phyloP scores from a whole-genome alignment of 2,888 invertebrate genomes.

The Thecophora atra region DNA sequence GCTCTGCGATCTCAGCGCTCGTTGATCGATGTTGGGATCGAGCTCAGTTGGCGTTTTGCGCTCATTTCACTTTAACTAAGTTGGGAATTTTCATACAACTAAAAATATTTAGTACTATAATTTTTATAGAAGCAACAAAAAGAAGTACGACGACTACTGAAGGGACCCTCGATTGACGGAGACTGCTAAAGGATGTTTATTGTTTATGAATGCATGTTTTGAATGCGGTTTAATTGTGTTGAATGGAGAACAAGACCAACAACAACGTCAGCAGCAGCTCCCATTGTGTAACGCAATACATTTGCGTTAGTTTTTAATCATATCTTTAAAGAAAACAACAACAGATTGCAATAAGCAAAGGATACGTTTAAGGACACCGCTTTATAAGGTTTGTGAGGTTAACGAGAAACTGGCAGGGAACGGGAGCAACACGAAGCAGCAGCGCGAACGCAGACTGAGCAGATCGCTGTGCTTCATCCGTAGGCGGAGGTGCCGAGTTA shows the following conservation, averaged over 20 bases:
- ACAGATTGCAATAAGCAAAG: neutral
- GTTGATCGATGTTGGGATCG: slow-evolving; percentile 19
- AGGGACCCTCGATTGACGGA: slow-evolving; percentile 30
- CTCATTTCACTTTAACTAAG: neutral
- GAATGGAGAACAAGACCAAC: slow-evolving; percentile 24
- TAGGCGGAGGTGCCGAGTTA: slow-evolving; percentile 50
- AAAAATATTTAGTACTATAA: slow-evolving; percentile 2
- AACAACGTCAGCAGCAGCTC: slow-evolving; percentile 26
- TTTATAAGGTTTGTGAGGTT: slow-evolving; percentile 24
- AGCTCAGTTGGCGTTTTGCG: neutral
- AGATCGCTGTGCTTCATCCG: neutral
- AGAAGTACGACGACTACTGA: slow-evolving; percentile 5
- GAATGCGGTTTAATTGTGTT: slow-evolving; percentile 47
- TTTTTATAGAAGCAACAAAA: neutral
- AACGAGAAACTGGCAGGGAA: too few relatives aligned
- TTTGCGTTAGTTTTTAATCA: slow-evolving; percentile 15
- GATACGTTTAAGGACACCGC: slow-evolving; percentile 25
- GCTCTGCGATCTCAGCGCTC: neutral
- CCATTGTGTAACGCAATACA: slow-evolving; percentile 41
- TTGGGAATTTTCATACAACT: slow-evolving; percentile 7
- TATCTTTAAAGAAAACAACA: slow-evolving; percentile 1
- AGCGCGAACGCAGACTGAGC: neutral
- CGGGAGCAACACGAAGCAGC: too few relatives aligned
- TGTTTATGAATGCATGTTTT: slow-evolving; percentile 39
- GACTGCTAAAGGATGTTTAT: slow-evolving; percentile 34